These are phyloP conservation scores for Dinocampus coccinellae DNA, from an alignment of 2,888 invertebrate species.

Conservation along the genomic window DNA sequence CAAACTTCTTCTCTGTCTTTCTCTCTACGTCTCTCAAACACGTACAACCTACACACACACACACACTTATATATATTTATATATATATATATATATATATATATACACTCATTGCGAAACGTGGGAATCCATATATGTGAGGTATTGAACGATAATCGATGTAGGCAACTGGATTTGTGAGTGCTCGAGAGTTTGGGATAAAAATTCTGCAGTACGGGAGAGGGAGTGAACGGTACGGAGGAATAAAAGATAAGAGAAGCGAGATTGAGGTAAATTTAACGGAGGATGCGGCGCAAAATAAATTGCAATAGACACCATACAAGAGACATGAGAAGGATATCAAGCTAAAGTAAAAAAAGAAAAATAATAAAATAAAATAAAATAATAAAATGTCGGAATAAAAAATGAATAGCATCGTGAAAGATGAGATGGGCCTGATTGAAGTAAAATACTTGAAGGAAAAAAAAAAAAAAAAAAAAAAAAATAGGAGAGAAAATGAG, in stretches of 20 bases:
- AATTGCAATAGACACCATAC: not conserved
- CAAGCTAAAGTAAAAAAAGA: not conserved
- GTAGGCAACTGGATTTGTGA: slow-evolving; percentile 7
- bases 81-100: not conserved
- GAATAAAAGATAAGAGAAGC: not conserved
- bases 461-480: not conserved
- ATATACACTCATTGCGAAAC: not conserved
- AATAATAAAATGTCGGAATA: not conserved
- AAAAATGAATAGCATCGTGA: slow-evolving; percentile 47
- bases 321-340: not conserved
- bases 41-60: slow-evolving; percentile 14
- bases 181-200: not conserved
- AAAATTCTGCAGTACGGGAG: not conserved
- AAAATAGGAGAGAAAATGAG: slow-evolving; percentile 30
- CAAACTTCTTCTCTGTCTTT: not conserved
- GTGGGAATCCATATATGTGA: not conserved
- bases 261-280: not conserved
- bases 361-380: not conserved
- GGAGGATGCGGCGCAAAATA: not conserved
- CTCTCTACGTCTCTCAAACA: not conserved
- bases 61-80: not conserved
- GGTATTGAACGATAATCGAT: slow-evolving; percentile 9
- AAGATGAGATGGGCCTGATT: no score
- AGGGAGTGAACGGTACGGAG: not conserved
- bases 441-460: slow-evolving; percentile 36